Conservation (phyloP, 2,113 vertebrate genomes). For the Otus sunia region DNA sequence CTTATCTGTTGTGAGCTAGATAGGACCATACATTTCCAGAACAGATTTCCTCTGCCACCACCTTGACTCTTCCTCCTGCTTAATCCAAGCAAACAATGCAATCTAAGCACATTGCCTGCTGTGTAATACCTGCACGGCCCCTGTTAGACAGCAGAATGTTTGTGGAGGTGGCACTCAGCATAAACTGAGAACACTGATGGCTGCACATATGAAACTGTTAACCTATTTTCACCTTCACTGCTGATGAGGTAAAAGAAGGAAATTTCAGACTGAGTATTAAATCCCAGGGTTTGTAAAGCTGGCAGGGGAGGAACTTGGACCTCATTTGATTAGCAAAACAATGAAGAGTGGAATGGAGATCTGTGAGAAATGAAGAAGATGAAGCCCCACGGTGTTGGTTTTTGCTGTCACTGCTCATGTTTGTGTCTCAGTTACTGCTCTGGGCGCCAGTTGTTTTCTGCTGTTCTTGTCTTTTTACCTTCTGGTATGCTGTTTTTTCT, state of each 20-base stretch:
- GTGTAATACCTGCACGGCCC: background rate
- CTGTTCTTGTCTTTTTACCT: background rate
- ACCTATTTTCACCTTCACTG: background rate
- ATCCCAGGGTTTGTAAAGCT: background rate
- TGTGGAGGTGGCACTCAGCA: background rate
- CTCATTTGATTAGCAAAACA: background rate
- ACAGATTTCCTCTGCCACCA: background rate
- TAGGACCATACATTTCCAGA: background rate
- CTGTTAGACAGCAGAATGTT: background rate
- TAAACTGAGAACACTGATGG: background rate
- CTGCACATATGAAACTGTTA: fast-evolving
- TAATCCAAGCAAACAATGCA: background rate
- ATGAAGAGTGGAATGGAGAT: background rate
- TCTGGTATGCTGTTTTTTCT: background rate
- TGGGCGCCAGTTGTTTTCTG: background rate
- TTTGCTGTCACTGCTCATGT: background rate
- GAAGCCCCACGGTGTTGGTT: background rate
- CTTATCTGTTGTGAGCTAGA: background rate
- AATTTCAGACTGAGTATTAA: background rate
- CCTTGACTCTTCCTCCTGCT: background rate
- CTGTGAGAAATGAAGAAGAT: background rate
- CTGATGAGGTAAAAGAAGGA: background rate
- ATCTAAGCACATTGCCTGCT: background rate
- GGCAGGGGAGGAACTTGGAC: background rate
- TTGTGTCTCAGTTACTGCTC: background rate